phyloP scores from a whole-genome alignment of 2,113 vertebrate genomes.

The Orycteropus afer region DNA sequence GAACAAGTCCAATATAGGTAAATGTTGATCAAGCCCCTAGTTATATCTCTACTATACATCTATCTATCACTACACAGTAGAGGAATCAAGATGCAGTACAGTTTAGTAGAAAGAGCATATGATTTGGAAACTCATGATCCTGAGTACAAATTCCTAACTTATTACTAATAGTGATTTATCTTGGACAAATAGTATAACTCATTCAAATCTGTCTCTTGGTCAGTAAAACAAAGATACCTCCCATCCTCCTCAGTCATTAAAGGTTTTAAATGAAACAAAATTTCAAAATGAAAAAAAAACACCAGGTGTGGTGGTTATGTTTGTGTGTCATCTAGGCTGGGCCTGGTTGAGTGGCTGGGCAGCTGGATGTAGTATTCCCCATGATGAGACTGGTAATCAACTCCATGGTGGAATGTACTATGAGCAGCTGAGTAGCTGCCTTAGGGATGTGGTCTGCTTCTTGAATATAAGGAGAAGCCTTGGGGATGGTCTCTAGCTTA shows the following conservation, averaged over 20 bases:
- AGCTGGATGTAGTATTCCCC: no score
- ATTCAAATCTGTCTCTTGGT: constrained; percentile 42
- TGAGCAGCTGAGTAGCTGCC: no score
- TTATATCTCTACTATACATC: no score
- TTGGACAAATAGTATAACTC: neutral
- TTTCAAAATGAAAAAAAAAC: constrained; percentile 13
- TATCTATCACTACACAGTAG: neutral
- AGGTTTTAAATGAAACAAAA: neutral
- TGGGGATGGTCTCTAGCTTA: no score
- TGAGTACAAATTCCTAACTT: neutral
- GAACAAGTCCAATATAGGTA: neutral
- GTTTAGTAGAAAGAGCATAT: neutral
- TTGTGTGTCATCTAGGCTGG: no score
- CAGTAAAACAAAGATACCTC: neutral
- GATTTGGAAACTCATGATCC: neutral
- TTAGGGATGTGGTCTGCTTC: no score
- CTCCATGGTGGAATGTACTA: no score
- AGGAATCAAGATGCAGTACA: neutral
- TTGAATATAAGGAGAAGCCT: no score
- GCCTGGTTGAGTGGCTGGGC: no score
- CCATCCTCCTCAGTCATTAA: neutral
- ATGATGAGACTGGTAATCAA: no score
- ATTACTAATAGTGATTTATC: neutral
- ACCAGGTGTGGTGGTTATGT: no score
- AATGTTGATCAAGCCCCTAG: neutral